Evolutionary conservation across 2,113 vertebrate genomes (phyloP), one percentile per base, ranked within the genome.

Genomic region (Mystacornis crossleyi): DNA sequence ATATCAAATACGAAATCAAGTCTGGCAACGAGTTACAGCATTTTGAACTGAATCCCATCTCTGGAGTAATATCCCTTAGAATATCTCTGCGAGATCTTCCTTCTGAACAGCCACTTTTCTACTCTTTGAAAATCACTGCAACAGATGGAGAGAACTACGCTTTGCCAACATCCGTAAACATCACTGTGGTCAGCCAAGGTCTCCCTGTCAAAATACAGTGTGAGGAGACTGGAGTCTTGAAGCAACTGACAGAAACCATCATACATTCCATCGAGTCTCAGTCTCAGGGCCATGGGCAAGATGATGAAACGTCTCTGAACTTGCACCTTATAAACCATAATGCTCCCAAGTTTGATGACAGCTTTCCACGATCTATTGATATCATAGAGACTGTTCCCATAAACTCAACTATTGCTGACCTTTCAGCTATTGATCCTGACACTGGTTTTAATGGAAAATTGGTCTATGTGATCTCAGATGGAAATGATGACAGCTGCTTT

Each of bases 401-500:
- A 40, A 98, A 98, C 75, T 98, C 98, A 24, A 97, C 98, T 47
- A 95, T 99, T 75, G 95, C 99, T 92, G 98, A 97, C 65, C 97
- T 99, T 91, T 98, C 98, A 71, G 99, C 99, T 43, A 96, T 91
- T 6, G 99, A 99, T 90, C 88, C 96, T 9, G 99, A 99, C 90
- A 90, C 98, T 18, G 99, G 99, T 38, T 99, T 99, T 73, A 99
- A 99, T 29, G 98, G 99, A 38, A 99, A 98, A 86, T 86, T 99
- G 60, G 98, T 99, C 61, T 99, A 99, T 34, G 98, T 98, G 65
- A 98, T 99, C 79, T 98, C 99, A 48, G 98, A 98, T n/a, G 99
- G 99, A 79, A 99, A 99, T 19, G 99, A 99, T 21, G 98, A 99
- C 29, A 99, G 99, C 26, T 98, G 99, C 84, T 99, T 99, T 97